Evolutionary conservation across 2,113 vertebrate genomes (phyloP), one percentile per base, ranked within the genome.

Genomic region (Peromyscus californicus): DNA sequence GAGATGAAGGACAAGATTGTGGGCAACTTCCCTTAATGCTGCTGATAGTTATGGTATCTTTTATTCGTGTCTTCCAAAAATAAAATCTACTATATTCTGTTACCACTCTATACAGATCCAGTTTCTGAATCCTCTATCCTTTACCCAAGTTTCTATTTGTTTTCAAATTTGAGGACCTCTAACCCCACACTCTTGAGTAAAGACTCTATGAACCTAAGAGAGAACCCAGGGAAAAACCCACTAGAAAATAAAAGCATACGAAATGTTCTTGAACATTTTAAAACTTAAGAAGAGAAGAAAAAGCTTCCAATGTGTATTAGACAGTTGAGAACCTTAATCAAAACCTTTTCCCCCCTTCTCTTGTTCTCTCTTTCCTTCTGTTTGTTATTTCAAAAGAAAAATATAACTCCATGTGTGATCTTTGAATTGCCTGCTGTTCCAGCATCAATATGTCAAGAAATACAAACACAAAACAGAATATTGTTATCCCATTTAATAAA

Each of bases 291-390:
- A 76, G 13, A 97, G 8, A 15, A 90, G 82, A 89, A 59, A 70
- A 96, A 70, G 42, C 54, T 88, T 83, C 91, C 94, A 82, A 95
- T 29, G 75, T 94, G 29, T 86, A 59, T 67, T 83, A 96, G 86
- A 94, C 96, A 97, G 97, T 78, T 97, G 79, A 92, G 97, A 97
- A 93, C 72, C 51, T 96, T 97, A 96, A 98, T 98, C 94, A 96
- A 98, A 98, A 96, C 51, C 90, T 80, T 79, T 29, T 97, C 90
- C 36, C 22, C 90, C 36, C 22, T 16, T 84, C 29, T 65, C 24
- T 93, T 97, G 90, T 21, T 39, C 22, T 90, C 22, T 72, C 13
- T 96, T 98, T 3, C 5, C 9, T 87, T 96, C 39, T 13, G 12
- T 61, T 96, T 79, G 24, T 69, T 90, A 92, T 97, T 98, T 98